Percentiles rank a stretch among this genome's conserved stretches.
These are phyloP conservation scores for Limenitis arthemis DNA, from an alignment of 2,888 invertebrate species.

Conservation along the genomic window DNA sequence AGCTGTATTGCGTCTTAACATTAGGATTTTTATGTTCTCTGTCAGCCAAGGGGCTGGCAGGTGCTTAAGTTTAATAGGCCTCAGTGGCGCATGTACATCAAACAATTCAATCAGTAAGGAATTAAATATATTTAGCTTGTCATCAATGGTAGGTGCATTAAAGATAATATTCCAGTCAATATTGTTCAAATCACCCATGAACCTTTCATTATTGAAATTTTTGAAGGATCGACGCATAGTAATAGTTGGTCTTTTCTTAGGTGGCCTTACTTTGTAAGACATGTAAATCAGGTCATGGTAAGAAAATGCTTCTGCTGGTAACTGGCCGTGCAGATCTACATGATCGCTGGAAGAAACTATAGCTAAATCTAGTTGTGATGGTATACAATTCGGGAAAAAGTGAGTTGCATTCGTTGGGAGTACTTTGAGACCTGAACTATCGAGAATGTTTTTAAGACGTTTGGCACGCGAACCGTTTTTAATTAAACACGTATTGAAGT, in stretches of 20 bases:
- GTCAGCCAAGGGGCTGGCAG: conserved; percentile 1
- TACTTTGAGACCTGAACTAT: background rate
- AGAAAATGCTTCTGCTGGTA: background rate
- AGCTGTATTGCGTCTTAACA: conserved; percentile 1
- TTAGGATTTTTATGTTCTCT: background rate
- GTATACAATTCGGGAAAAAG: background rate
- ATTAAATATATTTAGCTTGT: background rate
- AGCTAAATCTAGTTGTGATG: background rate
- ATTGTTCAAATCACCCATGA: no score
- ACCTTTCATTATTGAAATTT: no score
- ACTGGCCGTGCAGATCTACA: background rate
- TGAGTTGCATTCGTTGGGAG: background rate
- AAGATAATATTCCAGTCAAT: no score
- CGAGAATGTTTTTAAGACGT: background rate
- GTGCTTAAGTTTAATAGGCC: conserved; percentile 1
- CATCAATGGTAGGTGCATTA: no score
- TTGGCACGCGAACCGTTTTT: background rate
- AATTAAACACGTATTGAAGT: background rate
- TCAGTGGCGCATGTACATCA: conserved; percentile 4
- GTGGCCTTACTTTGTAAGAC: no score
- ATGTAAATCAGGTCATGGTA: background rate
- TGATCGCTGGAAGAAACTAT: background rate
- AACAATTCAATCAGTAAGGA: background rate
- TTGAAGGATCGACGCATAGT: no score
- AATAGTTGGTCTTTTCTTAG: no score